phyloP scores from a whole-genome alignment of 1,140 invertebrate genomes.

The Lepidotrigona ventralis region DNA sequence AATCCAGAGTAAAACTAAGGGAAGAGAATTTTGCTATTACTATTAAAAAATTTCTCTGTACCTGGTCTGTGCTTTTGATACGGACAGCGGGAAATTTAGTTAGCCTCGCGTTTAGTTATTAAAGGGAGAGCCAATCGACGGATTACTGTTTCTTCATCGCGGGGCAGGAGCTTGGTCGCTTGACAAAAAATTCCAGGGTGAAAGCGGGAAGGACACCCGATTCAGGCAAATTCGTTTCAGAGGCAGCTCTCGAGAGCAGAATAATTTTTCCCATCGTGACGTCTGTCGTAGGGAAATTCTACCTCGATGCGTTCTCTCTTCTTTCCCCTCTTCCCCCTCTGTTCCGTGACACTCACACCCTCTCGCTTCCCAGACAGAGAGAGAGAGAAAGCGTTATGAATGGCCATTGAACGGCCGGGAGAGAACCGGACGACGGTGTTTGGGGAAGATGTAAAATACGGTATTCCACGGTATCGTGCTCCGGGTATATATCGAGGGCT shows the following conservation, averaged over 20 bases:
- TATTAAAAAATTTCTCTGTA: no score
- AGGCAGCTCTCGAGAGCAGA: constrained; percentile 32
- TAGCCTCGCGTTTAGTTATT: neutral
- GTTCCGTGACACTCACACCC: neutral
- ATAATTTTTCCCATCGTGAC: constrained; percentile 50
- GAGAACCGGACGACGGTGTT: constrained; percentile 25
- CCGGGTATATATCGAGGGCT: neutral
- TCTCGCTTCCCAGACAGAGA: neutral
- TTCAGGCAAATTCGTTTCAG: constrained; percentile 22
- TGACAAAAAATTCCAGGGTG: constrained; percentile 34
- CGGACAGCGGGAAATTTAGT: neutral
- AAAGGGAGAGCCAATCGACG: neutral
- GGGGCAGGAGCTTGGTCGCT: neutral
- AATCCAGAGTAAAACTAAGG: no score
- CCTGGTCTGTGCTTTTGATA: no score
- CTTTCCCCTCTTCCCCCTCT: neutral
- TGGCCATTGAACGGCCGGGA: constrained; percentile 31
- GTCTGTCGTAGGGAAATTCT: constrained; percentile 32
- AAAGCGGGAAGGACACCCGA: constrained; percentile 11
- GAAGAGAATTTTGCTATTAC: no score
- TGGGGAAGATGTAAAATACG: constrained; percentile 44
- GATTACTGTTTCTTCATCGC: neutral
- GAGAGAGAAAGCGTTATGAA: constrained; percentile 16
- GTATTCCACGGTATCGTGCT: constrained; percentile 20
- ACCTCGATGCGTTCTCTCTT: neutral